Conservation (phyloP, 2,113 vertebrate species). For the Antechinus stuartii region DNA sequence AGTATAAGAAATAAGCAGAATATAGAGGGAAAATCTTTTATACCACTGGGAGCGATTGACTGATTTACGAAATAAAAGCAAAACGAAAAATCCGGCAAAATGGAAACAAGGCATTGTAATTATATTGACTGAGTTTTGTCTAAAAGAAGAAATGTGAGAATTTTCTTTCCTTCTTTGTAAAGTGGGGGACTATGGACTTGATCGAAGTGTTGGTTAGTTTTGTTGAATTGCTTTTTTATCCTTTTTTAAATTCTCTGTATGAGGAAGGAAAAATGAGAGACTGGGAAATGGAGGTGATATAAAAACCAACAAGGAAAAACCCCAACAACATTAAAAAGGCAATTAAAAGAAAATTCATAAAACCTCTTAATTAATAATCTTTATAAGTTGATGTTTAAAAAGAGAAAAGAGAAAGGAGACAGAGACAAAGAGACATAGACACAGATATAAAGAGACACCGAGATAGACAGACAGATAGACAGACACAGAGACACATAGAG, state of each 20-base stretch:
- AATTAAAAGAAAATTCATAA: neutral
- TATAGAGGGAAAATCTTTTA: neutral
- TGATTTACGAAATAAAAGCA: neutral
- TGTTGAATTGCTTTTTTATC: neutral
- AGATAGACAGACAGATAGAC: neutral
- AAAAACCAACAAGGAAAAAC: neutral
- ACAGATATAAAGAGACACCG: no score
- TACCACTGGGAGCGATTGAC: neutral
- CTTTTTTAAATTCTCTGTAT: neutral
- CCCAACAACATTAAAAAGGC: neutral
- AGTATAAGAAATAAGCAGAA: neutral
- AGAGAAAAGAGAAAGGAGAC: neutral
- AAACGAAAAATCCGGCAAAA: neutral
- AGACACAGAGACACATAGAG: neutral
- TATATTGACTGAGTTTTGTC: neutral
- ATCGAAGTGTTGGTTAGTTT: neutral
- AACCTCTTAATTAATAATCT: neutral
- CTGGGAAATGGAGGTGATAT: neutral
- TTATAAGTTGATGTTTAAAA: neutral
- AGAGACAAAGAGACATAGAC: neutral
- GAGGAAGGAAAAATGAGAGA: neutral
- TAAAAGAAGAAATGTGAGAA: neutral
- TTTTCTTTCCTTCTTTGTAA: neutral
- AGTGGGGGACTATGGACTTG: no score
- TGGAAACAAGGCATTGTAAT: neutral